Evolutionary conservation across 2,888 invertebrate species (phyloP), one percentile per base, ranked within the genome.

Genomic region (Napeogenes inachia): DNA sequence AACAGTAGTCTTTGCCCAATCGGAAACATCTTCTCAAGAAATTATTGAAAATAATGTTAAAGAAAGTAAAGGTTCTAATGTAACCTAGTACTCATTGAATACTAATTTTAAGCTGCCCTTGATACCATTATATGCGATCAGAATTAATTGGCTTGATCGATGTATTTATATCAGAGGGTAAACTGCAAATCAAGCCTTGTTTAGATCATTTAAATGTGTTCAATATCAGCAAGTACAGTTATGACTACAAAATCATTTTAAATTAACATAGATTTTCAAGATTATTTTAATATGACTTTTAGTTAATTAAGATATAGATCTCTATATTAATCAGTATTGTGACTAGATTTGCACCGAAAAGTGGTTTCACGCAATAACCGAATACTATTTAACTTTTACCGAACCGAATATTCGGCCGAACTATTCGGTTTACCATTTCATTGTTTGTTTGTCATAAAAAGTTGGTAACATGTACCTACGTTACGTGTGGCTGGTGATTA

Each of bases 131-230:
- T 60, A 62, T 66, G 62, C 50, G 58, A 61, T 59, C 60, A 46
- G 62, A 64, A 66, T 66, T 64, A 62, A 66, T 66, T 66, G 66
- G 47, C 58, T 59, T 47, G 42, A 60, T 64, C 61, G 45, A 32
- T 45, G 57, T 56, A 53, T 32, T 32, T 53, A 55, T 55, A 55
- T 42, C 61, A 57, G 50, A 61, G 63, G 63, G 61, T 63, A 57
- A 59, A 57, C 47, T 35, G 54, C 54, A 63, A 63, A 59, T 61
- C 50, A 54, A 53, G 46, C 60, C 63, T 65, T 45, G 38, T 64
- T 59, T 56, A 57, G 56, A 61, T 59, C 13, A 35, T 63, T 63
- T 32, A 63, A 53, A 59, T 54, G 32, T 45, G 59, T 42, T 59
- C 4, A 56, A 10, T 3, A 10, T 21, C 21, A 21, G 21, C 21